phyloP scores from a whole-genome alignment of 2,113 vertebrate genomes.

The Antechinus stuartii region DNA sequence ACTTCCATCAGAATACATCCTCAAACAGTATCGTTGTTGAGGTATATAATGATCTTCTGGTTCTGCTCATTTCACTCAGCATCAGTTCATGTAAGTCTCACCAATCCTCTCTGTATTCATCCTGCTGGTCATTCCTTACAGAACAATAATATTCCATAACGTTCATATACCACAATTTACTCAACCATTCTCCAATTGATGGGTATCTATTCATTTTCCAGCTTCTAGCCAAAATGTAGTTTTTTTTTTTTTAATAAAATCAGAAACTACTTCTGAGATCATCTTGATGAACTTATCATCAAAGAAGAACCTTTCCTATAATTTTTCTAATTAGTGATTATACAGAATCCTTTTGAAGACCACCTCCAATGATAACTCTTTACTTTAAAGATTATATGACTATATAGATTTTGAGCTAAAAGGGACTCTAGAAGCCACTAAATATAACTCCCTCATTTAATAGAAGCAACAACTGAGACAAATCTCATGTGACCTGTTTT shows the following conservation, averaged over 20 bases:
- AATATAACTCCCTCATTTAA: not conserved
- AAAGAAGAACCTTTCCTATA: not conserved
- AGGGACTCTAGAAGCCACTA: not conserved
- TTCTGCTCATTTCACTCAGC: too few relatives aligned
- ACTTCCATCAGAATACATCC: too few relatives aligned
- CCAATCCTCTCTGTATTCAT: too few relatives aligned
- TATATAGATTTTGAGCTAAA: not conserved
- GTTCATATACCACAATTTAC: too few relatives aligned
- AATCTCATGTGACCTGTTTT: not conserved
- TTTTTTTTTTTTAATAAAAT: not conserved
- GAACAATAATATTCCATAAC: too few relatives aligned
- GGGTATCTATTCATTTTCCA: too few relatives aligned
- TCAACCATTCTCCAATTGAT: too few relatives aligned
- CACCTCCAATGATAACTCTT: not conserved
- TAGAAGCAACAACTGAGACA: not conserved
- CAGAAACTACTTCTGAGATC: not conserved
- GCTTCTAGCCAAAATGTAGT: too few relatives aligned
- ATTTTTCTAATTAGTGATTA: not conserved
- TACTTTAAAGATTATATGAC: not conserved
- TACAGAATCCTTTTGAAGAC: not conserved
- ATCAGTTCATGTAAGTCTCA: too few relatives aligned
- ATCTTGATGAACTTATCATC: not conserved
- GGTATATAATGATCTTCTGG: too few relatives aligned
- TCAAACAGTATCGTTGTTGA: too few relatives aligned
- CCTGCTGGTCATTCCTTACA: too few relatives aligned